Evolutionary conservation across 1,140 invertebrate species (phyloP).

Genomic region (Homarus americanus): DNA sequence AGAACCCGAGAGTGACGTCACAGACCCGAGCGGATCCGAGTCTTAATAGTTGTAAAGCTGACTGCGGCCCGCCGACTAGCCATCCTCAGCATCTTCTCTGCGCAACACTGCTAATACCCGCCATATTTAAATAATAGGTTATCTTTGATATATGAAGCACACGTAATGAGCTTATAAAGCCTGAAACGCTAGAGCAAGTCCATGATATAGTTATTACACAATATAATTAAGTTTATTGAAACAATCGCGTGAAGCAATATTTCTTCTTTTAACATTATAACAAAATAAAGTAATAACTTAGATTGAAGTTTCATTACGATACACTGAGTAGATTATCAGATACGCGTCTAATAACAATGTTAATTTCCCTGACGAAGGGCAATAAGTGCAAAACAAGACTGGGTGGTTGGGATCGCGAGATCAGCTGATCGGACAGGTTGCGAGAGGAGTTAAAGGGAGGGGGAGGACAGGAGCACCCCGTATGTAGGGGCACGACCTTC

Average conservation of each 20-base stretch:
- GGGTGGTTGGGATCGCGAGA: neutral
- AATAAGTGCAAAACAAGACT: neutral
- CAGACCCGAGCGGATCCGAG: slow-evolving; percentile 53
- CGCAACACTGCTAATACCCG: slow-evolving; percentile 59
- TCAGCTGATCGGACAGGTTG: slow-evolving; percentile 56
- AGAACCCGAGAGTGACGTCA: slow-evolving; percentile 53
- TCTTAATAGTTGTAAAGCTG: slow-evolving; percentile 66
- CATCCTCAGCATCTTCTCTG: slow-evolving; percentile 54
- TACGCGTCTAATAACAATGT: too few relatives aligned
- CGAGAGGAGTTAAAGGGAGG: slow-evolving; percentile 44
- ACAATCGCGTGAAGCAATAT: neutral
- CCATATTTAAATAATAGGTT: slow-evolving; percentile 46
- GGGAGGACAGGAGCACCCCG: too few relatives aligned
- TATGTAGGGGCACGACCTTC: too few relatives aligned
- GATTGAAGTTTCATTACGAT: neutral
- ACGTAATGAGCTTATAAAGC: neutral
- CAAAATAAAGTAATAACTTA: neutral
- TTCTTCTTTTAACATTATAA: neutral
- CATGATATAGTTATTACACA: neutral
- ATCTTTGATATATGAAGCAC: neutral
- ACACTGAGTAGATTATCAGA: neutral
- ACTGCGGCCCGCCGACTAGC: slow-evolving; percentile 52
- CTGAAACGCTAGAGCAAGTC: neutral
- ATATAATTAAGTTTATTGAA: neutral
- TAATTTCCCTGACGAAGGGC: neutral